Base-by-base conservation (phyloP, 2,888 invertebrate genomes). In the Amaurobius ferox region DNA sequence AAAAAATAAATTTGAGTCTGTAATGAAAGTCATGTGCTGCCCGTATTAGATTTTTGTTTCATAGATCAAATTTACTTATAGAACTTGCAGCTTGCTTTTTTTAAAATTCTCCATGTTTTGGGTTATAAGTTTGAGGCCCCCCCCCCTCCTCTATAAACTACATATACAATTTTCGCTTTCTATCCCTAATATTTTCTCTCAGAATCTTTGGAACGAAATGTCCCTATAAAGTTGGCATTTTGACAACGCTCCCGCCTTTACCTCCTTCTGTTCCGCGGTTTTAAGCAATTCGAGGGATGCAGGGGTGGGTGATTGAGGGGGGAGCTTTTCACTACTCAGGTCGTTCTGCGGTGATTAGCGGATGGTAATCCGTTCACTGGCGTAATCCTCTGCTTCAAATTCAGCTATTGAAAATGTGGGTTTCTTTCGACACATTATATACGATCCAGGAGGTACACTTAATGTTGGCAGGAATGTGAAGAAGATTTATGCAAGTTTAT, bases 281-380 rank as follows among this genome's bases (percentile, higher is more conserved):
- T 81, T 72, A 72, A 83, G 77, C 77, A 74, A 76, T 67, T 26
- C 44, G 39, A 55, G 66, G 73, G 73, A 39, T 19, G 64, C 23
- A 64, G 40, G 29, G 68, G 61, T 29, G 16, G 23, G 28, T 35
- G 68, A 23, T 19, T 26, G 44, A 11, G 16, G 11, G 55, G 16
- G 23, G 19, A 19, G 5, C 55, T 55, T 9, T 9, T 9, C 35
- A 7, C 29, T 19, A 68, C 68, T 32, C 48, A 62, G 77, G 61
- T 68, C 26, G 35, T 67, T 62, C 73, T 66, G 40, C 85, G 72
- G 78, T 86, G 85, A 86, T 86, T 86, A 86, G 85, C 64, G 44
- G 71, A 62, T 40, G 73, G 62, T 86, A 86, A 86, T 86, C 85
- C 85, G 55, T 66, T 66, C 66, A 68, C 67, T 48, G 44, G 30